phyloP scores from a whole-genome alignment of 2,113 vertebrate species.

The Synodontis membranacea region DNA sequence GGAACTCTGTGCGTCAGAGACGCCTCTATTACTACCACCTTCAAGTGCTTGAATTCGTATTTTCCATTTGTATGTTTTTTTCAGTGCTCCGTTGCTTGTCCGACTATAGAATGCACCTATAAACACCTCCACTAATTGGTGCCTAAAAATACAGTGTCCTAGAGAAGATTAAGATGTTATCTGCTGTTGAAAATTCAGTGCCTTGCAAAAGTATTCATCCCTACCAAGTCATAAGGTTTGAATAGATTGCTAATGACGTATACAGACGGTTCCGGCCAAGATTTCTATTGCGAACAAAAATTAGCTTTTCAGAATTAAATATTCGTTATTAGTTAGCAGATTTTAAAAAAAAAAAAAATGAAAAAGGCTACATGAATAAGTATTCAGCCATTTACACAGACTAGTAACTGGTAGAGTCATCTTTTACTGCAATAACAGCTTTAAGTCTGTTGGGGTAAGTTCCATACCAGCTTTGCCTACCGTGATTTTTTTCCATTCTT shows the following conservation, averaged over 20 bases:
- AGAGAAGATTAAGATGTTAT: background rate
- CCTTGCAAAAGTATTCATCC: background rate
- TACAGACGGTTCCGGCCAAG: background rate
- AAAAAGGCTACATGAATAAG: background rate
- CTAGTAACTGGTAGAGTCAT: background rate
- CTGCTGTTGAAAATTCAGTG: background rate
- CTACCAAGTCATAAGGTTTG: background rate
- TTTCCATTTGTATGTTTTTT: background rate
- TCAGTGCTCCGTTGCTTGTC: background rate
- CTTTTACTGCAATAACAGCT: background rate
- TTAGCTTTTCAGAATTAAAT: background rate
- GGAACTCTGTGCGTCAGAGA: background rate
- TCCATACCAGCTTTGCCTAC: background rate
- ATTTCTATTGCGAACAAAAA: background rate
- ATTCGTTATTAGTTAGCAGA: background rate
- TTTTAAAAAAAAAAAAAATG: background rate
- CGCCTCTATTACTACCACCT: background rate
- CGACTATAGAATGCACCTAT: slow-evolving; percentile 26
- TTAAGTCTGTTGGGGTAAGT: background rate
- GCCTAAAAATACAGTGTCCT: background rate
- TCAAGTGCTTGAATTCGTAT: slow-evolving; percentile 14
- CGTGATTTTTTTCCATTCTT: background rate
- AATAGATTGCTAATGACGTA: background rate
- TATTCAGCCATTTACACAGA: background rate
- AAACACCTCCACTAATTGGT: background rate